Percentiles rank a stretch among this genome's conserved stretches.
Evolutionary conservation across 2,113 vertebrate species (phyloP).

Genomic region (Polypterus bichir): DNA sequence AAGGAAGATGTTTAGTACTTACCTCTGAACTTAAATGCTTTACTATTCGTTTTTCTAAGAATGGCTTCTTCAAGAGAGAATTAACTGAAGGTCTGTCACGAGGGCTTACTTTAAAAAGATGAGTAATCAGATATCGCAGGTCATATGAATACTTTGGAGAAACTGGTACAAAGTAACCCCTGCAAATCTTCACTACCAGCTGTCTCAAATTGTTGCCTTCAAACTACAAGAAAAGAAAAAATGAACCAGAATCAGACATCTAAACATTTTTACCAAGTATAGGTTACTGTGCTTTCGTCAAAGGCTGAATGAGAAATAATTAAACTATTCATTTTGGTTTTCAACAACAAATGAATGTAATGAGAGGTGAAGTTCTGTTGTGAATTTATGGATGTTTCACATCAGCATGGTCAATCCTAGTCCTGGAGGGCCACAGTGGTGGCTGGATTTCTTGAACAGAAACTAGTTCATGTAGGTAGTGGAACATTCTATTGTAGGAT

Average conservation of each 20-base stretch:
- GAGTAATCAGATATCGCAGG: slow-evolving; percentile 54
- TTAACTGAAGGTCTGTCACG: slow-evolving; percentile 67
- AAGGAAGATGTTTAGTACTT: slow-evolving; percentile 6
- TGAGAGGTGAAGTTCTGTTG: too few relatives aligned
- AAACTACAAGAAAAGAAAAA: slow-evolving; percentile 48
- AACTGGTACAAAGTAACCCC: slow-evolving; percentile 55
- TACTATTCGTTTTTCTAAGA: slow-evolving; percentile 57
- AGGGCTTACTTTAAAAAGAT: slow-evolving; percentile 72
- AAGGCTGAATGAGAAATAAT: too few relatives aligned
- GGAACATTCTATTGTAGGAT: too few relatives aligned
- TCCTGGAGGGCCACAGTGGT: too few relatives aligned
- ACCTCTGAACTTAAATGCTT: slow-evolving; percentile 59
- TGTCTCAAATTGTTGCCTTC: slow-evolving; percentile 64
- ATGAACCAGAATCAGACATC: not conserved
- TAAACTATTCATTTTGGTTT: too few relatives aligned
- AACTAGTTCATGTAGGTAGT: too few relatives aligned
- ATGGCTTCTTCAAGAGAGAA: slow-evolving; percentile 58
- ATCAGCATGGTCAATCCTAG: too few relatives aligned
- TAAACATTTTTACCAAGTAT: too few relatives aligned
- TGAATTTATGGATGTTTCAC: too few relatives aligned
- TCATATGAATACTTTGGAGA: slow-evolving; percentile 58
- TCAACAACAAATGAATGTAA: too few relatives aligned
- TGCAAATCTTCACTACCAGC: slow-evolving; percentile 74
- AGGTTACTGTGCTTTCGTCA: too few relatives aligned
- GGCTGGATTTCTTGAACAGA: too few relatives aligned